These are phyloP conservation scores for Siderastrea radians DNA, from an alignment of 92 coral and sea anemone species.

Conservation along the genomic window DNA sequence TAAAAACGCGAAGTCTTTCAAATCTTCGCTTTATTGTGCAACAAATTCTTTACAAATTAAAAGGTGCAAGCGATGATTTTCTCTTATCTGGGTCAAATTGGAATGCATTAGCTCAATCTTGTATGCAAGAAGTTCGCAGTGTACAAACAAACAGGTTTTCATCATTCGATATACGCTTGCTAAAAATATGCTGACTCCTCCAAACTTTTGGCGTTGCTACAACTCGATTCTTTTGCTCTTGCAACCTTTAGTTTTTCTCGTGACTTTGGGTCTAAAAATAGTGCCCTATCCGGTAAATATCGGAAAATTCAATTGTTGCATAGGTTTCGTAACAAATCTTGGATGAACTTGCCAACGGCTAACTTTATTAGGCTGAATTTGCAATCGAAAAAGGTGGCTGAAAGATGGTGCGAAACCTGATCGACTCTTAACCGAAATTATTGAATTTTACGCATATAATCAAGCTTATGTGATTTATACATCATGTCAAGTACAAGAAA, in stretches of 20 bases:
- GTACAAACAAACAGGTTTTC: conserved; percentile 41
- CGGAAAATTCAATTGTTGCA: too few relatives aligned
- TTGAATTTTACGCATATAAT: neutral
- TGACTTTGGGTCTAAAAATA: too few relatives aligned
- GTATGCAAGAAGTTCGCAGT: conserved; percentile 12
- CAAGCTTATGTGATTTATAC: too few relatives aligned
- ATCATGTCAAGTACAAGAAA: neutral
- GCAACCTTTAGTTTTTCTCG: neutral
- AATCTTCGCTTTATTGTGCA: neutral
- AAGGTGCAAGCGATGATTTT: neutral
- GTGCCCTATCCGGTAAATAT: too few relatives aligned
- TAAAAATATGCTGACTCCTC: conserved; percentile 19
- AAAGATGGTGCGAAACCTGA: neutral
- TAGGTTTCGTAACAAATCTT: too few relatives aligned
- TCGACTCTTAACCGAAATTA: neutral
- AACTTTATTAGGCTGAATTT: too few relatives aligned
- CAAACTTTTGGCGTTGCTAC: neutral
- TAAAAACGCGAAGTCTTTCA: neutral
- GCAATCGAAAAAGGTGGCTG: neutral
- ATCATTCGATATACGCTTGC: neutral
- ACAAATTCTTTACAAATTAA: neutral
- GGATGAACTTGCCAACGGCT: too few relatives aligned
- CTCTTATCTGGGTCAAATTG: neutral
- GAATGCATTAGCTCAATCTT: conserved; percentile 8
- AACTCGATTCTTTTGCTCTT: neutral